These are phyloP conservation scores for Orchestes rusci DNA, from an alignment of 2,888 invertebrate species.

Conservation along the genomic window DNA sequence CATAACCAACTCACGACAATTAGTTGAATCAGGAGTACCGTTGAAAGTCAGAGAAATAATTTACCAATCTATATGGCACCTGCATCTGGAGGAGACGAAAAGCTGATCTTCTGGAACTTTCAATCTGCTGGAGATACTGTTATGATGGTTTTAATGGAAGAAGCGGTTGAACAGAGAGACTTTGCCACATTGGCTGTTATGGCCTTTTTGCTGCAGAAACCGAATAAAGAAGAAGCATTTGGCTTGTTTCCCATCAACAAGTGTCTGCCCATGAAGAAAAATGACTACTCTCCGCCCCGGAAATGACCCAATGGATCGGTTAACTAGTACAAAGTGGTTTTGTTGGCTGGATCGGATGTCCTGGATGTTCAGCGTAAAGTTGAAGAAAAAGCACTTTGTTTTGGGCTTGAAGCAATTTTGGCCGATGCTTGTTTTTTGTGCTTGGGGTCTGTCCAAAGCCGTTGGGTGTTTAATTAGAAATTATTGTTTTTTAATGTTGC, in stretches of 20 bases:
- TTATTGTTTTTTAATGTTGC: too few species aligned
- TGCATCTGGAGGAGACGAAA: too few species aligned
- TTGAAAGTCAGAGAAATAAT: constrained; percentile 4
- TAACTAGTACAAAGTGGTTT: constrained; percentile 3
- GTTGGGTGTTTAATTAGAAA: too few species aligned
- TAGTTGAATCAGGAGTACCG: constrained; percentile 5
- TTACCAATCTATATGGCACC: neutral
- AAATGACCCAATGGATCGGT: neutral
- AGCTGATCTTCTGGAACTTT: too few species aligned
- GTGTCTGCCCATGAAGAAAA: constrained; percentile 3
- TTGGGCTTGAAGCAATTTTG: neutral
- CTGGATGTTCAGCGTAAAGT: constrained; percentile 1
- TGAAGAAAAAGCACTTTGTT: neutral
- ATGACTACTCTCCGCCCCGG: constrained; percentile 1
- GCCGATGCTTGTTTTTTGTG: too few species aligned
- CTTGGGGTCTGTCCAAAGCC: too few species aligned
- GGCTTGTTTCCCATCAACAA: constrained; percentile 1
- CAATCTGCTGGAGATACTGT: too few species aligned
- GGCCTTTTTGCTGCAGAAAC: constrained; percentile 2
- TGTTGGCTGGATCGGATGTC: constrained; percentile 1
- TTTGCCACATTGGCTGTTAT: too few species aligned
- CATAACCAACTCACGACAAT: constrained; percentile 3
- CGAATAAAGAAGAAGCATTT: constrained; percentile 5
- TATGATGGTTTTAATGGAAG: too few species aligned
- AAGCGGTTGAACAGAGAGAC: too few species aligned